Conservation (phyloP, 1,140 invertebrate species). For the Macrocentrus cingulum region DNA sequence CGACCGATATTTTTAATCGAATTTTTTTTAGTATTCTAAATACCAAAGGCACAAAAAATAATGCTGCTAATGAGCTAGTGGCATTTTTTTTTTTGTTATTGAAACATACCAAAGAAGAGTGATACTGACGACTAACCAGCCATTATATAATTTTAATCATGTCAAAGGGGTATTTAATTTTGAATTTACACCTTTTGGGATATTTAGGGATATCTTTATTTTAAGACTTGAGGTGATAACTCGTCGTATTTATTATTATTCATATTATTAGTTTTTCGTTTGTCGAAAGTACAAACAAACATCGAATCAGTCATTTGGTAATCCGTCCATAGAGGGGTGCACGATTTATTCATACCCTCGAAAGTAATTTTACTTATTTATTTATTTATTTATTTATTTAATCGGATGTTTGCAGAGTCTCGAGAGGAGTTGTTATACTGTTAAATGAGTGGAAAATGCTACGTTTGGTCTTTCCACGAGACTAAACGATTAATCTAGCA, state of each 20-base stretch:
- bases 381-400: too few relatives aligned
- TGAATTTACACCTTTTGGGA: not conserved
- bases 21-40: not conserved
- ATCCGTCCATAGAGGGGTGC: conserved; percentile 2
- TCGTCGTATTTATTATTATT: too few relatives aligned
- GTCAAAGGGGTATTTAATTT: conserved; percentile 5
- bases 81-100: not conserved
- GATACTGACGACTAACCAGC: not conserved
- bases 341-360: conserved; percentile 11
- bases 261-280: conserved; percentile 4
- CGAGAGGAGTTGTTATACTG: too few relatives aligned
- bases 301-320: not conserved
- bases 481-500: conserved; percentile 16
- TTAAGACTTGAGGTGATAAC: not conserved
- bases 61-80: conserved; percentile 17
- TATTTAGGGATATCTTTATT: not conserved
- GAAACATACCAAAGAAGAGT: not conserved
- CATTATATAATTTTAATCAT: conserved; percentile 9
- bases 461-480: conserved; percentile 22
- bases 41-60: conserved; percentile 7
- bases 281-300: not conserved
- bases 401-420: too few relatives aligned
- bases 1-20: too few relatives aligned
- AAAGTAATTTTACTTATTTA: not conserved
- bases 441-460: conserved; percentile 3